These are phyloP conservation scores for Augochlora pura DNA, from an alignment of 1,140 invertebrate species.

Conservation along the genomic window DNA sequence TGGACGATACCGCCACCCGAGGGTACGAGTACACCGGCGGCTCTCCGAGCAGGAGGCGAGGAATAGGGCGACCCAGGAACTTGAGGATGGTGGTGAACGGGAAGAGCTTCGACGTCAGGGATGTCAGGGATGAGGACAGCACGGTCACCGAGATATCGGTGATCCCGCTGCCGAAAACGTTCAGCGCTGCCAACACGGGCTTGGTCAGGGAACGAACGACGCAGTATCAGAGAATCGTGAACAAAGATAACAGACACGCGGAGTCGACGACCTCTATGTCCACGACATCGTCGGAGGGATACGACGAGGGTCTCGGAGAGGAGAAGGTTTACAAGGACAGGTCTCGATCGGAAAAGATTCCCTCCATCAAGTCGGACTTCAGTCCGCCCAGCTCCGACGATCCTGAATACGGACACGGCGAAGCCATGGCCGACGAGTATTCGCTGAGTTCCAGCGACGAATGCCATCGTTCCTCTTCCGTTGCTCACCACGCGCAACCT, in stretches of 20 bases:
- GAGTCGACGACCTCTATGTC: conserved; percentile 78
- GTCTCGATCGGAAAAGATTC: conserved; percentile 77
- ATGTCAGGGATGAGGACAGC: conserved; percentile 81
- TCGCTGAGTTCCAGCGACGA: conserved; percentile 82
- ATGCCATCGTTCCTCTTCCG: conserved; percentile 71
- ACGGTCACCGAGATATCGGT: conserved; percentile 82
- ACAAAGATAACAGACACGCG: conserved; percentile 76
- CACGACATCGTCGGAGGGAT: conserved; percentile 80
- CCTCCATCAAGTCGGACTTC: conserved; percentile 72
- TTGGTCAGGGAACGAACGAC: conserved; percentile 79
- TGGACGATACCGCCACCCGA: conserved; percentile 59
- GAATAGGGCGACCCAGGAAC: conserved; percentile 79
- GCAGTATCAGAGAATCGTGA: conserved; percentile 81
- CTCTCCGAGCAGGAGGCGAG: conserved; percentile 66
- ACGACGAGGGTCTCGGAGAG: conserved; percentile 80
- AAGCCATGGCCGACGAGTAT: conserved; percentile 85
- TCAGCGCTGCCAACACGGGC: conserved; percentile 71
- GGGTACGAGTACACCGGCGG: conserved; percentile 73
- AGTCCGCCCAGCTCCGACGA: conserved; percentile 75
- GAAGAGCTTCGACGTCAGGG: conserved; percentile 83
- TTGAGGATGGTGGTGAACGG: conserved; percentile 82
- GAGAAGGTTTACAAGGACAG: conserved; percentile 80
- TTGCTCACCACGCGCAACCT: conserved; percentile 66
- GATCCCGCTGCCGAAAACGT: conserved; percentile 80
- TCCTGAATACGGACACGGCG: conserved; percentile 82